These are phyloP conservation scores for Ptychodera flava DNA, from an alignment of 35 echinoderm and acorn worm species.

Conservation along the genomic window DNA sequence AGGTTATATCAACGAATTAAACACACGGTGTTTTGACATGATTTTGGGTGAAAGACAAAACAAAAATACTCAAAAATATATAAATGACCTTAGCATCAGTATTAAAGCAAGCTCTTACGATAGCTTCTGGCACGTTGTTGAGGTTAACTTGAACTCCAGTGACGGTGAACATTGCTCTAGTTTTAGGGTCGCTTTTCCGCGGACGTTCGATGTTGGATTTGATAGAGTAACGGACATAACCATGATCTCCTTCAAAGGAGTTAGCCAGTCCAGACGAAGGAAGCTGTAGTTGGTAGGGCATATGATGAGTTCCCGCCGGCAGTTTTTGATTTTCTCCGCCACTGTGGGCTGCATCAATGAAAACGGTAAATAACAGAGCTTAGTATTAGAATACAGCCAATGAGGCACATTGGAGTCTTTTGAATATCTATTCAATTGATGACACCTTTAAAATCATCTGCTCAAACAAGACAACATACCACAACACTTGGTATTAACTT, in stretches of 20 bases:
- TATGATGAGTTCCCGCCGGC: conserved; percentile 22
- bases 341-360: neutral
- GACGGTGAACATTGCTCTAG: conserved; percentile 18
- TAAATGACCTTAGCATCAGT: neutral
- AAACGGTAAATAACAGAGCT: neutral
- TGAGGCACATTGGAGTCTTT: neutral
- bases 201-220: conserved; percentile 27
- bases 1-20: too few species aligned
- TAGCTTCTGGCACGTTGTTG: conserved; percentile 16
- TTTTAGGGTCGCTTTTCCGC: conserved; percentile 4
- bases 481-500: neutral
- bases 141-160: conserved; percentile 3
- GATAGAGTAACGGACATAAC: conserved; percentile 22
- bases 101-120: conserved; percentile 5
- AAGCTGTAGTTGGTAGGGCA: conserved; percentile 15
- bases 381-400: neutral
- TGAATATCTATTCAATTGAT: neutral
- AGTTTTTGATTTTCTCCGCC: neutral
- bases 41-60: too few species aligned
- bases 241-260: conserved; percentile 16
- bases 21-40: too few species aligned
- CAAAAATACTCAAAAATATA: too few species aligned
- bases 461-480: neutral
- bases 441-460: neutral
- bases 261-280: conserved; percentile 18